Evolutionary conservation across 2,797 vertebrate species (phyloP).

Genomic region (Schizothorax lantsangensis): DNA sequence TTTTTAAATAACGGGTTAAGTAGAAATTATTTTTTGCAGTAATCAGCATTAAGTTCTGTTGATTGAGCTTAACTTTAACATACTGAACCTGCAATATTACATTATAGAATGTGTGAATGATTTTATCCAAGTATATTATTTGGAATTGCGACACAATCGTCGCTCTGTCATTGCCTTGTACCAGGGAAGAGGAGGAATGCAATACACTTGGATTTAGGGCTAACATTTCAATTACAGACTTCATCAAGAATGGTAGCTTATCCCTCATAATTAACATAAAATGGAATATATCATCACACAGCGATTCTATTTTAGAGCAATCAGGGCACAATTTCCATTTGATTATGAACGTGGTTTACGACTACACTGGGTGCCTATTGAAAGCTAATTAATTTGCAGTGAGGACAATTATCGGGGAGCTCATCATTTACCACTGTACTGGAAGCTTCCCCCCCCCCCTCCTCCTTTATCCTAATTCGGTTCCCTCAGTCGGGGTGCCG

Average conservation of each 20-base stretch:
- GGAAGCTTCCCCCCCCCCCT: conserved; percentile 45
- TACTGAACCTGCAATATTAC: neutral
- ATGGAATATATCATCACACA: conserved; percentile 62
- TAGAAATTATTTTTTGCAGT: neutral
- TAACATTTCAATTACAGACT: conserved; percentile 58
- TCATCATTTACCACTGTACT: conserved; percentile 50
- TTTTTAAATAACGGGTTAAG: neutral
- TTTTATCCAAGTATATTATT: conserved; percentile 66
- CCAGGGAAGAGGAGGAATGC: conserved; percentile 9
- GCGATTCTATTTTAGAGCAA: conserved; percentile 63
- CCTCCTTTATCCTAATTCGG: conserved; percentile 64
- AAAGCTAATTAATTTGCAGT: conserved; percentile 62
- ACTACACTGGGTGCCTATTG: conserved; percentile 60
- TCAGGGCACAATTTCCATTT: conserved; percentile 62
- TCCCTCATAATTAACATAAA: conserved; percentile 64
- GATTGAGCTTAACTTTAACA: neutral
- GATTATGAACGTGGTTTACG: conserved; percentile 64
- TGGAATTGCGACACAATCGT: conserved; percentile 49
- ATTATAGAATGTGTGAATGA: conserved; percentile 58
- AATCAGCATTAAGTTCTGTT: neutral
- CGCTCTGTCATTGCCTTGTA: conserved; percentile 57
- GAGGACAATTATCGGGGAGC: conserved; percentile 58
- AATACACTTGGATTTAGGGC: conserved; percentile 50
- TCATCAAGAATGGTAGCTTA: conserved; percentile 56
- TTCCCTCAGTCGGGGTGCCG: conserved; percentile 63